Evolutionary conservation across 2,797 vertebrate genomes (phyloP).

Genomic region (Mus spretus): DNA sequence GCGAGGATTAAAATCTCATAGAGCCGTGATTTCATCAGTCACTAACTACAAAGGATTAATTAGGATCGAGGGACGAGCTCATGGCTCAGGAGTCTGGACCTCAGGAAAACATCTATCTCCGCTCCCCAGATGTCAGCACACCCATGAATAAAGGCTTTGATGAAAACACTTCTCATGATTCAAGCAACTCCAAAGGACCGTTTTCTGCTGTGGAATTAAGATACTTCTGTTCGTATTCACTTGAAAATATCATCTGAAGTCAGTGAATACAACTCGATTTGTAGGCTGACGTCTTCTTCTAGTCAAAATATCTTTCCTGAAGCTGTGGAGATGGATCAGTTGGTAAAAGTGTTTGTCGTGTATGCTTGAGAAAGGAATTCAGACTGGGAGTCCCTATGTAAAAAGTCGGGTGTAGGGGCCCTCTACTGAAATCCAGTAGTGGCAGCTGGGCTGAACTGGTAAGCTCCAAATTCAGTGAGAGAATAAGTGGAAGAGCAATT

Average conservation of each 20-base stretch:
- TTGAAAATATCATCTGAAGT: conserved; percentile 46
- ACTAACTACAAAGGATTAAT: conserved; percentile 96
- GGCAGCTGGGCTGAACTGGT: no score
- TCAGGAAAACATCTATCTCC: conserved; percentile 88
- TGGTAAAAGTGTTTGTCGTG: background rate
- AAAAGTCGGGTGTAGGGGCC: background rate
- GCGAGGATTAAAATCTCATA: conserved; percentile 90
- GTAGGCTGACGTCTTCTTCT: background rate
- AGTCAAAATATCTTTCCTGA: conserved; percentile 41
- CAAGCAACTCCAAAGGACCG: conserved; percentile 77
- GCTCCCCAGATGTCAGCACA: conserved; percentile 87
- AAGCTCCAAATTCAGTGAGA: background rate
- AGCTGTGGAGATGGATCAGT: background rate
- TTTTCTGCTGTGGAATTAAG: conserved; percentile 67
- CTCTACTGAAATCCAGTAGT: background rate
- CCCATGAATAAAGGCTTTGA: conserved; percentile 82
- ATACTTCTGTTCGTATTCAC: conserved; percentile 39
- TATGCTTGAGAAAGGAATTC: background rate
- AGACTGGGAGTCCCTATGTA: background rate
- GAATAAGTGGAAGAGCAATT: background rate
- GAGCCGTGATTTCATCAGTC: conserved; percentile 91
- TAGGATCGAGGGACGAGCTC: conserved; percentile 90
- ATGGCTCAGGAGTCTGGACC: conserved; percentile 83
- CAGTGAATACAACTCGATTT: conserved; percentile 44
- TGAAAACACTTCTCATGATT: conserved; percentile 80